Evolutionary conservation across 2,113 vertebrate species (phyloP), one percentile per base, ranked within the genome.

Genomic region (Chloroceryle aenea): DNA sequence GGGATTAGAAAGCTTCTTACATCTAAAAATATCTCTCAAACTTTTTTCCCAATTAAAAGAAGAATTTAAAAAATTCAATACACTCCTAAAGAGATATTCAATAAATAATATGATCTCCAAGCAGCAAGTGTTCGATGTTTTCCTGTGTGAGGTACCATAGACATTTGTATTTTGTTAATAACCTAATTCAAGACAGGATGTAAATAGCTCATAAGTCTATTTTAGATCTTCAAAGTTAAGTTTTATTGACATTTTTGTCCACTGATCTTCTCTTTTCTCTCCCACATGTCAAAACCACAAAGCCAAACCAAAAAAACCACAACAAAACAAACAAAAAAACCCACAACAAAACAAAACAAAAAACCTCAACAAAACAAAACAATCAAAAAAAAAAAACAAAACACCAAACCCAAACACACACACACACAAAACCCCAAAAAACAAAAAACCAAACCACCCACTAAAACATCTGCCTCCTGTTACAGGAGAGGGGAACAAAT

Each of bases 1-100:
- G 26, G 42, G 32, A 79, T 90, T 90, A 81, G 66, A 86, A 96
- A 93, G 16, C 53, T 93, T 66, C 74, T 78, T 91, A 83, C 85
- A 67, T 36, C 40, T 88, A 77, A 85, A 87, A 76, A 61, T 85
- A 40, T 50, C 17, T 85, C 68, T 76, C 25, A 82, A 94, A 86
- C 36, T 58, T 16, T 34, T 52, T 71, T 45, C 30, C 8, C 7
- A 61, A 48, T 59, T 75, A 22, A 81, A 71, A 81, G 56, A 55
- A 81, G 66, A 72, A 71, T 61, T 50, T 22, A 72, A 64, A 55
- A 25, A 56, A 79, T 9, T 17, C 22, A 73, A 21, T 9, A 55
- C 38, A 52, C 3, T 6, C 20, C 48, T 74, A 80, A 86, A 85
- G 17, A 85, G 45, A 69, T 2, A 53, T 43, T 56, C 4, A 90